Evolutionary conservation across 2,888 invertebrate genomes (phyloP).

Genomic region (Mesorhabditis spiculigera): DNA sequence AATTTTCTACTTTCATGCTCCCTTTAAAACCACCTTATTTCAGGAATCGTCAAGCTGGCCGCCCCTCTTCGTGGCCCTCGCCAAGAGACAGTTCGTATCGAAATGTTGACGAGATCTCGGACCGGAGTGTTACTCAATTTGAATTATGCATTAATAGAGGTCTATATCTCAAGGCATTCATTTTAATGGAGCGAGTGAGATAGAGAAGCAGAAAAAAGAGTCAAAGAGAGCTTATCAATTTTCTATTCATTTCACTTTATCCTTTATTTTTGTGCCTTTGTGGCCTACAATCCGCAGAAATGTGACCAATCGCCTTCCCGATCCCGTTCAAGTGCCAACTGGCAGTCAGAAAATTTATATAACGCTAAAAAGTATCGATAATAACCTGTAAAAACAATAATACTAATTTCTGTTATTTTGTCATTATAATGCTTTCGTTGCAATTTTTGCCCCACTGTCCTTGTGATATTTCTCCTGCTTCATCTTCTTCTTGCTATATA

Average conservation of each 20-base stretch:
- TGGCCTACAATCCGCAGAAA: not conserved
- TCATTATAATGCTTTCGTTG: no score
- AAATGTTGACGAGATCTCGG: conserved; percentile 59
- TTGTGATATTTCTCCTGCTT: no score
- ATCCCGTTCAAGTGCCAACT: no score
- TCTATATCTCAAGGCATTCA: conserved; percentile 57
- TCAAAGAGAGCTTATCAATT: not conserved
- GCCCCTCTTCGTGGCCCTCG: conserved; percentile 39
- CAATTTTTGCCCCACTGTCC: no score
- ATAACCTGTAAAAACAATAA: no score
- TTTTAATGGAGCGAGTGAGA: conserved; percentile 33
- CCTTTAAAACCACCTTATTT: conserved; percentile 12
- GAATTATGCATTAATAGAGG: conserved; percentile 59
- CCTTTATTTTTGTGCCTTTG: not conserved
- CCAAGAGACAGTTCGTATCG: conserved; percentile 42
- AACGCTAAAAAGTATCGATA: no score
- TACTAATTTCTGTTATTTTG: no score
- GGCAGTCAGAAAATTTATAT: no score
- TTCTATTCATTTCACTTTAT: not conserved
- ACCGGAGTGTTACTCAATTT: conserved; percentile 58
- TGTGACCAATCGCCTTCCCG: no score
- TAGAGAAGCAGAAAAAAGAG: not conserved
- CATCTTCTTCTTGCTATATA: no score
- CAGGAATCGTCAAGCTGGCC: conserved; percentile 46
- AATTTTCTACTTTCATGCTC: not conserved